Conservation (phyloP, 2,113 vertebrate species). For the Rhinichthys klamathensis region DNA sequence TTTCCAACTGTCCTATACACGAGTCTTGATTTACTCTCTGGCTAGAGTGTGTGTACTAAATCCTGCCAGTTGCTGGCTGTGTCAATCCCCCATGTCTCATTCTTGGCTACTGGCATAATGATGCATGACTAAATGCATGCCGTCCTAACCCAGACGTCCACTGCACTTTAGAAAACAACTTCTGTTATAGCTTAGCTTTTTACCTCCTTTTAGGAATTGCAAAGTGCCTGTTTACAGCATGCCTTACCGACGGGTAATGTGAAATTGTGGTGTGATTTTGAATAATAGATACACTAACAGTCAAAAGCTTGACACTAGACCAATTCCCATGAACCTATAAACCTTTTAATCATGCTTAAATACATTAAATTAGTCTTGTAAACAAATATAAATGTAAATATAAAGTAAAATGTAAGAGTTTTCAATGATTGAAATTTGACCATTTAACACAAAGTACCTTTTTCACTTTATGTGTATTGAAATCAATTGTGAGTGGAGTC, state of each 20-base stretch:
- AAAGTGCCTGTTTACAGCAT: not conserved
- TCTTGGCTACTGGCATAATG: slow-evolving; percentile 21
- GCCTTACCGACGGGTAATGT: not conserved
- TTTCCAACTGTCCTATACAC: not conserved
- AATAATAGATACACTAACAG: not conserved
- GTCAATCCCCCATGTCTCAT: not conserved
- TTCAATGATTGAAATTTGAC: too few species aligned
- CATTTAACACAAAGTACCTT: too few species aligned
- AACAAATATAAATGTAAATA: not conserved
- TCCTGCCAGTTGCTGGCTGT: slow-evolving; percentile 7
- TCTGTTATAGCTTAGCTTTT: slow-evolving; percentile 12
- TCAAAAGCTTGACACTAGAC: not conserved
- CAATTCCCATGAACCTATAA: not conserved
- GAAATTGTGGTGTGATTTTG: not conserved
- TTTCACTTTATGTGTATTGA: not conserved
- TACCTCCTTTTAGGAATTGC: not conserved
- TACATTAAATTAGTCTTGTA: not conserved
- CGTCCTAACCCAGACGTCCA: slow-evolving; percentile 36
- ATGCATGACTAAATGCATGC: slow-evolving; percentile 44
- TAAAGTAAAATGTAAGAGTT: not conserved
- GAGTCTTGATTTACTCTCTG: slow-evolving; percentile 17
- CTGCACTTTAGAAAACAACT: not conserved
- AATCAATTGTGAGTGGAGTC: not conserved
- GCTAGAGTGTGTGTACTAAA: not conserved
- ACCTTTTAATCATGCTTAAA: not conserved